phyloP scores from a whole-genome alignment of 2,797 vertebrate species.

The Eulemur mongoz region DNA sequence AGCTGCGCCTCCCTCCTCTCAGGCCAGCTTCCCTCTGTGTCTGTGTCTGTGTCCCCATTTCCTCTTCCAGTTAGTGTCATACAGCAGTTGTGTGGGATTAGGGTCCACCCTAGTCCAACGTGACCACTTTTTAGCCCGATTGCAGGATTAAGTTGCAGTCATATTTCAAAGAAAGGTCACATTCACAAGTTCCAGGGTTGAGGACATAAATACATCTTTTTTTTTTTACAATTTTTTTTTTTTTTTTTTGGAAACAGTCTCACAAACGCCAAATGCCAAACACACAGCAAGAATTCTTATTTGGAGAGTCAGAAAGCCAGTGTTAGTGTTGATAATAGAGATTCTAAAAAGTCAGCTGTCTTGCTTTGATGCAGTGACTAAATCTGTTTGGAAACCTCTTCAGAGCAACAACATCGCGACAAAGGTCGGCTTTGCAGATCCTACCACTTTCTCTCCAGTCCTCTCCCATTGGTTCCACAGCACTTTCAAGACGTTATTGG shows the following conservation, averaged over 20 bases:
- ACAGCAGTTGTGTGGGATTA: not conserved
- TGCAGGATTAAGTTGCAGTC: not conserved
- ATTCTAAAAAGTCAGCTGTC: not conserved
- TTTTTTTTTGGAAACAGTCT: too few relatives aligned
- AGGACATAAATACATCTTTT: not conserved
- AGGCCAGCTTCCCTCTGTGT: not conserved
- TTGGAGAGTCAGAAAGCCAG: not conserved
- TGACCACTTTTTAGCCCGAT: not conserved
- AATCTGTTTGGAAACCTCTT: not conserved
- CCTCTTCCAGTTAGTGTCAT: not conserved
- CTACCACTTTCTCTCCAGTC: not conserved
- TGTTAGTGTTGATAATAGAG: not conserved
- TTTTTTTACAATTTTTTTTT: too few relatives aligned
- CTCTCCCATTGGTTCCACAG: not conserved
- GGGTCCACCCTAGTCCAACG: not conserved
- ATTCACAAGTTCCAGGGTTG: not conserved
- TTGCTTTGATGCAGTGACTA: not conserved
- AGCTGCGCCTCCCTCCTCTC: not conserved
- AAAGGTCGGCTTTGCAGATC: not conserved
- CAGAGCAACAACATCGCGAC: not conserved
- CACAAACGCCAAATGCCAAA: not conserved
- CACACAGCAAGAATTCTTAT: not conserved
- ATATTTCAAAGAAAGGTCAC: not conserved
- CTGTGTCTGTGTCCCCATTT: not conserved
- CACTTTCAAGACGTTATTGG: not conserved